Percentiles rank a stretch among this genome's conserved stretches.
Evolutionary conservation across 2,888 invertebrate species (phyloP).

Genomic region (Disparrhopalites patrizii): DNA sequence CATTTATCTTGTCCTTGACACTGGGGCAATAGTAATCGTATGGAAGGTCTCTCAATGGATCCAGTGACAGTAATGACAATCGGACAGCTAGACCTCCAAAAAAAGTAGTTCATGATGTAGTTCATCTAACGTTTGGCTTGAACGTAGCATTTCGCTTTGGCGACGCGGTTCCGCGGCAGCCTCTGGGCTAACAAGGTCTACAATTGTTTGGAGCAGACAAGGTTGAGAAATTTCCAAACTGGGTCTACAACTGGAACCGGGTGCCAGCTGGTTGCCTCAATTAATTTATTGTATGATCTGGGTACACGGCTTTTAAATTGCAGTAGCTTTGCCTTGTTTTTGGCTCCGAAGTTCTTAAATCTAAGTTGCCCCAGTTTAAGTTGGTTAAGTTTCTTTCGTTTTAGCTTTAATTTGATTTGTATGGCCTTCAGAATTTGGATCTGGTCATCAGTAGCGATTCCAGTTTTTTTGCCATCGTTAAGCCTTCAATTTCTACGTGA

Average conservation of each 20-base stretch:
- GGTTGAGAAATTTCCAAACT: slow-evolving; percentile 49
- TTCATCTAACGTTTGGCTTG: slow-evolving; percentile 27
- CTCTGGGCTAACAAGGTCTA: slow-evolving; percentile 49
- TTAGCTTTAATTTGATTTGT: too few species aligned
- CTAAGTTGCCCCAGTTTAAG: too few species aligned
- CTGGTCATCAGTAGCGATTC: too few species aligned
- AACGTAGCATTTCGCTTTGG: slow-evolving; percentile 10
- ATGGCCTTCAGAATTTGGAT: too few species aligned
- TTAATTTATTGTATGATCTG: neutral
- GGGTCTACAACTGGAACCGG: slow-evolving; percentile 4
- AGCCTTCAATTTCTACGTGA: too few species aligned
- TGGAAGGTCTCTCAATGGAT: neutral
- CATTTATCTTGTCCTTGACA: neutral
- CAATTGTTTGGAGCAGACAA: slow-evolving; percentile 48
- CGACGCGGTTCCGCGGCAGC: slow-evolving; percentile 34
- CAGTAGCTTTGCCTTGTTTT: neutral
- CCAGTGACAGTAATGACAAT: neutral
- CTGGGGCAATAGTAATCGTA: slow-evolving; percentile 21
- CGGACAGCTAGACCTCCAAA: neutral
- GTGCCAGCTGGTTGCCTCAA: too few species aligned
- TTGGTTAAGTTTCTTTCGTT: too few species aligned
- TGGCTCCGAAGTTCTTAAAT: too few species aligned
- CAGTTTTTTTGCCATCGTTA: too few species aligned
- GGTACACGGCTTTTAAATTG: neutral
- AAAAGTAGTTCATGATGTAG: neutral